Percentiles rank a stretch among this genome's conserved stretches.
Conservation (phyloP, 2,888 invertebrate species). For the Chelonus formosanus region DNA sequence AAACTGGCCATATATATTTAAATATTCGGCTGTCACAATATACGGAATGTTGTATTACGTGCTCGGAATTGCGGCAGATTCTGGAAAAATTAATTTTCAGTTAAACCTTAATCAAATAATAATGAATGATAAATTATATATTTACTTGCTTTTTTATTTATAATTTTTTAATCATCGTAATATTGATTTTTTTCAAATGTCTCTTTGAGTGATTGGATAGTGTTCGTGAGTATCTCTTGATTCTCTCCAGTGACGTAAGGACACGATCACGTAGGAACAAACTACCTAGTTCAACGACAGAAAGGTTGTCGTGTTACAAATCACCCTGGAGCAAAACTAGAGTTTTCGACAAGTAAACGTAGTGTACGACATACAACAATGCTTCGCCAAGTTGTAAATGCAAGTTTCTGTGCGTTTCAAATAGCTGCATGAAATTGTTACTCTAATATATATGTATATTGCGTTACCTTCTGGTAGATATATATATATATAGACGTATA, state of each 20-base stretch:
- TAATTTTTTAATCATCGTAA: background rate
- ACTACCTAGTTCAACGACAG: conserved; percentile 20
- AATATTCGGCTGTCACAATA: background rate
- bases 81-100: too few relatives aligned
- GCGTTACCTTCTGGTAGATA: background rate
- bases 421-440: conserved; percentile 1
- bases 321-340: conserved; percentile 23
- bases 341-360: conserved; percentile 24
- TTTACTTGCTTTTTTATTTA: background rate
- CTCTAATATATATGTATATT: background rate
- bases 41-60: background rate
- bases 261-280: conserved; percentile 12
- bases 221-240: conserved; percentile 20
- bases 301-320: conserved; percentile 28
- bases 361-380: conserved; percentile 11
- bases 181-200: background rate
- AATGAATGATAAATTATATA: background rate
- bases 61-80: too few relatives aligned
- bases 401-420: too few relatives aligned
- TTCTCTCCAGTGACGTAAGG: conserved; percentile 9
- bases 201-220: background rate
- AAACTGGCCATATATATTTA: conserved; percentile 20
- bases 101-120: too few relatives aligned
- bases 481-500: background rate
- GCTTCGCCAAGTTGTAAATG: conserved; percentile 1